phyloP scores from a whole-genome alignment of 1,140 invertebrate species.

The Temnothorax nylanderi region DNA sequence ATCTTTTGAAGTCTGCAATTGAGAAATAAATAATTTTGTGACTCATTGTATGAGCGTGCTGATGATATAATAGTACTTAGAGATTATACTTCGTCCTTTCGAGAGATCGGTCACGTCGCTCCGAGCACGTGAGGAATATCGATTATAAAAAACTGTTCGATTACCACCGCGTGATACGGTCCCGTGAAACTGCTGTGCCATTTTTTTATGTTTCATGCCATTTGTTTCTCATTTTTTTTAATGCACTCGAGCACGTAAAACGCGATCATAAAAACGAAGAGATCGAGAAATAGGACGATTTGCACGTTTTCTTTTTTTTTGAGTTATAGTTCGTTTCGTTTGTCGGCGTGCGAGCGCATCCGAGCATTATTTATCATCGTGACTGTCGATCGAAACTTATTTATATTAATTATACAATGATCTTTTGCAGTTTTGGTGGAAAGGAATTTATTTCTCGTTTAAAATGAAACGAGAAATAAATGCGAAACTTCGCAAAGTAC shows the following conservation, averaged over 20 bases:
- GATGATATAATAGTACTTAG: constrained; percentile 43
- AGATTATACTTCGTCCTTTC: constrained; percentile 36
- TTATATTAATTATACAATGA: background rate
- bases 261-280: background rate
- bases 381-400: constrained; percentile 7
- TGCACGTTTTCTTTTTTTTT: constrained; percentile 42
- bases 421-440: background rate
- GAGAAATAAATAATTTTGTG: constrained; percentile 5
- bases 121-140: constrained; percentile 15
- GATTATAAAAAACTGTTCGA: constrained; percentile 4
- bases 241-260: constrained; percentile 46
- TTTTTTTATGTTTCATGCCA: constrained; percentile 62
- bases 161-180: constrained; percentile 76
- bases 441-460: background rate
- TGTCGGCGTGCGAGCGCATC: constrained; percentile 33
- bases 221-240: constrained; percentile 38
- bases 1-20: background rate
- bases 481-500: background rate
- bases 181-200: constrained; percentile 84
- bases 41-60: constrained; percentile 4
- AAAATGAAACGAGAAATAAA: background rate
- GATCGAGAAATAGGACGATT: constrained; percentile 26
- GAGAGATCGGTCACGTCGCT: constrained; percentile 37
- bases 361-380: background rate
- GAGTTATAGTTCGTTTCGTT: constrained; percentile 34